Percentiles rank a stretch among this genome's conserved stretches.
Conservation (phyloP, 2,113 vertebrate species). For the Maylandia zebra region DNA sequence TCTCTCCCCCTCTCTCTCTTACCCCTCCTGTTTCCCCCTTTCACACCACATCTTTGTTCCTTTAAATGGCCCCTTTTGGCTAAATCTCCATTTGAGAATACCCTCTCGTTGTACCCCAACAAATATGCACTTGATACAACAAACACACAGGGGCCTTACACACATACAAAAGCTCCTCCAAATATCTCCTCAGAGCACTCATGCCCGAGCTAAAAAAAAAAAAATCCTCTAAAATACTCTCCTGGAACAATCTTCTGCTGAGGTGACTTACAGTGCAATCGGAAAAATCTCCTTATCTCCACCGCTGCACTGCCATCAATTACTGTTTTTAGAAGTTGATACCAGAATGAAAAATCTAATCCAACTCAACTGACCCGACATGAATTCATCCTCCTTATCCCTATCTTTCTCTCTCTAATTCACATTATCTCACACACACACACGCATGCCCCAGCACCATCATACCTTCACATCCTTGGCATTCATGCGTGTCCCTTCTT, state of each 20-base stretch:
- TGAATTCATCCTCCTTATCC: not conserved
- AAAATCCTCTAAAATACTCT: not conserved
- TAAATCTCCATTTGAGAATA: slow-evolving; percentile 53
- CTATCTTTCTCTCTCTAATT: not conserved
- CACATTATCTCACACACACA: not conserved
- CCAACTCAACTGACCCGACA: not conserved
- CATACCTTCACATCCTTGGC: slow-evolving; percentile 91
- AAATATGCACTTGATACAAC: slow-evolving; percentile 39
- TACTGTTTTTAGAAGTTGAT: not conserved
- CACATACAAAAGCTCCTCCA: not conserved
- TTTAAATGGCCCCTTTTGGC: slow-evolving; percentile 68
- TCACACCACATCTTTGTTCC: slow-evolving; percentile 61
- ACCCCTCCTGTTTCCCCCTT: slow-evolving; percentile 41
- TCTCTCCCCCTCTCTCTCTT: not conserved
- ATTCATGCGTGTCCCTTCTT: slow-evolving; percentile 96
- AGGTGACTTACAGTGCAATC: not conserved
- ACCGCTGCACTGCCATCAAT: not conserved
- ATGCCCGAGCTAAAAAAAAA: not conserved
- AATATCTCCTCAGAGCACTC: not conserved
- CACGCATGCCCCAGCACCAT: not conserved
- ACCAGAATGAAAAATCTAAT: not conserved
- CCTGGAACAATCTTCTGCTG: not conserved
- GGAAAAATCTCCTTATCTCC: not conserved
- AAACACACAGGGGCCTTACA: slow-evolving; percentile 19
- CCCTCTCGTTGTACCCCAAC: slow-evolving; percentile 43